Evolutionary conservation across 2,888 invertebrate species (phyloP).

Genomic region (Palloptera scutellata): DNA sequence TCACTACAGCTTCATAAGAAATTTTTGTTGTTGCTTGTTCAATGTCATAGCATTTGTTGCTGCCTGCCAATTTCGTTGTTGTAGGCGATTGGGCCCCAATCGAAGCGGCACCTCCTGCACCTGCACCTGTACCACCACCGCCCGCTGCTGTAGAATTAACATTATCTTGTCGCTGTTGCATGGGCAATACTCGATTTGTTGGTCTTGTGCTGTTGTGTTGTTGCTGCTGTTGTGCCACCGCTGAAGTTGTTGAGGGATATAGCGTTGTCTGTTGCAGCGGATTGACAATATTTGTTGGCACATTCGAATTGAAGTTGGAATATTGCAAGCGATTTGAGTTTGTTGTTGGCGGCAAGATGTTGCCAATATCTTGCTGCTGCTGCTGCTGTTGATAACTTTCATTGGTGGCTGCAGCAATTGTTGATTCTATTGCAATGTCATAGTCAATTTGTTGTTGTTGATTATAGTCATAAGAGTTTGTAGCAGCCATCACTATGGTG

Average conservation of each 20-base stretch:
- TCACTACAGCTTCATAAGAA: constrained; percentile 38
- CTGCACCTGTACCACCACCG: constrained; percentile 52
- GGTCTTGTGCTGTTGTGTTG: constrained; percentile 67
- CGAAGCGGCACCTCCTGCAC: constrained; percentile 39
- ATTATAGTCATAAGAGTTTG: constrained; percentile 18
- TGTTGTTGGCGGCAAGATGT: constrained; percentile 5
- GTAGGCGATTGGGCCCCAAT: constrained; percentile 28
- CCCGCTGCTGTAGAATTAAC: constrained; percentile 34
- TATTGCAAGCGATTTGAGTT: constrained; percentile 20
- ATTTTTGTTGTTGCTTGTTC: constrained; percentile 38
- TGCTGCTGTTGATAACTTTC: constrained; percentile 24
- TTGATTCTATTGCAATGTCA: constrained; percentile 1
- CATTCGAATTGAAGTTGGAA: constrained; percentile 65
- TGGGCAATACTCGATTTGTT: constrained; percentile 80
- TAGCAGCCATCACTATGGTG: not conserved
- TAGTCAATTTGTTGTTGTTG: constrained; percentile 19
- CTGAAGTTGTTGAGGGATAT: constrained; percentile 33
- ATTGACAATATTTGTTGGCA: constrained; percentile 77
- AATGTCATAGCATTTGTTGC: constrained; percentile 20
- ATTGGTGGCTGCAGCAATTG: constrained; percentile 12
- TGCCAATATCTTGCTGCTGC: constrained; percentile 13
- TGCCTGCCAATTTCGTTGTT: not conserved
- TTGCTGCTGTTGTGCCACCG: constrained; percentile 44
- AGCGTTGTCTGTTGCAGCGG: constrained; percentile 68
- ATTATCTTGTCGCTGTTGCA: constrained; percentile 73